Evolutionary conservation across 2,888 invertebrate genomes (phyloP), one percentile per base, ranked within the genome.

Genomic region (Hyles lineata): DNA sequence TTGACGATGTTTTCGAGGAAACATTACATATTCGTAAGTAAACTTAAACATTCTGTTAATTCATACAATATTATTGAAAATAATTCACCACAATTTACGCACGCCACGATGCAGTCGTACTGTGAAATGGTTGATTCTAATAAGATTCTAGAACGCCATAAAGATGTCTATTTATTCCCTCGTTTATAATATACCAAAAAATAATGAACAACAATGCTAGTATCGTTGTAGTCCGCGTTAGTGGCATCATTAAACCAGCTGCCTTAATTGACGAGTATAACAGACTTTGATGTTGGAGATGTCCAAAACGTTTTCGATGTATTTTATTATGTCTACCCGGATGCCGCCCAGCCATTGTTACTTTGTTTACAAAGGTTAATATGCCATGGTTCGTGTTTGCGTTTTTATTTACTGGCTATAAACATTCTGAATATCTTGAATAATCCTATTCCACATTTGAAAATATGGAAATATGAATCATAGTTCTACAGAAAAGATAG

Each of bases 301-400:
- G 67, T 67, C 67, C 67, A 67, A 67, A 67, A 67, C 67, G 67
- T 60, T 23, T 25, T 60, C 60, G 60, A 23, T 50, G 67, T 43
- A 67, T 43, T 67, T 67, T 67, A 67, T 67, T 67, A 50, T 50
- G 67, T 67, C 50, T 67, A 67, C 50, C 67, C 67, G 67, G 67
- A 67, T 67, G 50, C 50, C 67, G 67, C 50, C 67, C 50, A 63
- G 23, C 67, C 67, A 67, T 67, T 67, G 67, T 67, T 67, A 67
- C 50, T 67, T 67, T 67, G 50, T 67, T 50, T 67, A 67, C 67
- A 67, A 67, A 67, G 67, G 43, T 50, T 67, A 50, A 50, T 67
- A 67, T 67, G 67, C 43, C 43, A 23, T 67, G 23, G 43, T 50
- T 67, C 25, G 67, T 67, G 67, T 43, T 17, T 63, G 43, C 11